Evolutionary conservation across 1,140 invertebrate species (phyloP).

Genomic region (Tetraneura akinire): DNA sequence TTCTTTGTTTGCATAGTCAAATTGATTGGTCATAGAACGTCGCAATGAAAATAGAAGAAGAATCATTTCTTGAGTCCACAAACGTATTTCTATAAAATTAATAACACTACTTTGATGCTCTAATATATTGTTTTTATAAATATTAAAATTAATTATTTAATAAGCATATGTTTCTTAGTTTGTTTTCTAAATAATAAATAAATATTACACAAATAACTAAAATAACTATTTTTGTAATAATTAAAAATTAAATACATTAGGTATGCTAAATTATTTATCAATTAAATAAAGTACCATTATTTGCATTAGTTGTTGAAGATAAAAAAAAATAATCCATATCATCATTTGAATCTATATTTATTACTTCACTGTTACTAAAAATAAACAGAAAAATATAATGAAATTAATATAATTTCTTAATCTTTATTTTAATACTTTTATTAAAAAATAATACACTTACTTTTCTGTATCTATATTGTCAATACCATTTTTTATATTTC

Average conservation of each 20-base stretch:
- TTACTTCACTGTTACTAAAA: slow-evolving; percentile 7
- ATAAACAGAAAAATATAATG: neutral
- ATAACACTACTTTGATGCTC: neutral
- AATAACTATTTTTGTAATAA: too few relatives aligned
- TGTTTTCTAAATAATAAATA: too few relatives aligned
- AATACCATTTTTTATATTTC: neutral
- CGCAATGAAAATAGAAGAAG: slow-evolving; percentile 46
- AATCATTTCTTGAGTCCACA: slow-evolving; percentile 52
- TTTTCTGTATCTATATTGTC: slow-evolving; percentile 7
- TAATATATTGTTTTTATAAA: neutral
- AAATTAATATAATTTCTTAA: too few relatives aligned
- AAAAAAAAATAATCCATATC: slow-evolving; percentile 45
- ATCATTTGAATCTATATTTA: slow-evolving; percentile 24
- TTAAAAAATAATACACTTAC: slow-evolving; percentile 20
- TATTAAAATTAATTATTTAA: too few relatives aligned
- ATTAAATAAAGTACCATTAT: slow-evolving; percentile 18
- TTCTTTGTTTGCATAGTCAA: slow-evolving; percentile 32
- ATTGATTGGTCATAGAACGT: slow-evolving; percentile 26
- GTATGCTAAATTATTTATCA: neutral
- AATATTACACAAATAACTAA: too few relatives aligned
- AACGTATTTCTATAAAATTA: slow-evolving; percentile 46
- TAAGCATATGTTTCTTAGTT: too few relatives aligned
- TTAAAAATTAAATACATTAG: neutral
- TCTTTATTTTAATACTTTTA: too few relatives aligned
- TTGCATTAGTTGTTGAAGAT: slow-evolving; percentile 38